These are phyloP conservation scores for Axea sp. DNA, from an alignment of 2,888 invertebrate genomes.

Conservation along the genomic window DNA sequence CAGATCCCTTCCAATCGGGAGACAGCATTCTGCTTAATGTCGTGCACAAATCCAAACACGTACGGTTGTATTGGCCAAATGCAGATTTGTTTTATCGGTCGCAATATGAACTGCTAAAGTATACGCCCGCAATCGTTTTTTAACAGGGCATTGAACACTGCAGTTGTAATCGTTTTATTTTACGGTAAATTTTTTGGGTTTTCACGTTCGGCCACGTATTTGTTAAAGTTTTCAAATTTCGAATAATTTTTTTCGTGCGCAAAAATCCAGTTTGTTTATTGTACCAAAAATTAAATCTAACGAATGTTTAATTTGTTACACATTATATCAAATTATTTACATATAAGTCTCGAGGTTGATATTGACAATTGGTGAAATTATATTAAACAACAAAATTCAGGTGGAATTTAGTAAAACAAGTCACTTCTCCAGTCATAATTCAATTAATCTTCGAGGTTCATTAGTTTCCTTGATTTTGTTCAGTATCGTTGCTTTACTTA, in stretches of 20 bases:
- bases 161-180: conserved; percentile 16
- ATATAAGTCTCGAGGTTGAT: too few relatives aligned
- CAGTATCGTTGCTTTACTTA: conserved; percentile 36
- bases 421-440: conserved; percentile 13
- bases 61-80: conserved; percentile 7
- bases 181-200: too few relatives aligned
- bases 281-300: too few relatives aligned
- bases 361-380: too few relatives aligned
- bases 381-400: too few relatives aligned
- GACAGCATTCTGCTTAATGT: conserved; percentile 20
- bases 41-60: conserved; percentile 26
- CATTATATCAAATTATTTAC: too few relatives aligned
- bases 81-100: conserved; percentile 33
- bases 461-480: conserved; percentile 42
- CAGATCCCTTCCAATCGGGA: conserved; percentile 7
- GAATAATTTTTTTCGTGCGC: too few relatives aligned
- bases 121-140: conserved; percentile 9
- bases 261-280: too few relatives aligned
- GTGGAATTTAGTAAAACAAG: conserved; percentile 11
- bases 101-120: conserved; percentile 23
- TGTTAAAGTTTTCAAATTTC: too few relatives aligned
- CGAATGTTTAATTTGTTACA: too few relatives aligned
- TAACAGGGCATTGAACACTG: neutral
- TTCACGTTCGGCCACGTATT: too few relatives aligned
- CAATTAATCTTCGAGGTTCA: conserved; percentile 25